Conservation (phyloP, 2,888 invertebrate genomes). For the Operophtera brumata region DNA sequence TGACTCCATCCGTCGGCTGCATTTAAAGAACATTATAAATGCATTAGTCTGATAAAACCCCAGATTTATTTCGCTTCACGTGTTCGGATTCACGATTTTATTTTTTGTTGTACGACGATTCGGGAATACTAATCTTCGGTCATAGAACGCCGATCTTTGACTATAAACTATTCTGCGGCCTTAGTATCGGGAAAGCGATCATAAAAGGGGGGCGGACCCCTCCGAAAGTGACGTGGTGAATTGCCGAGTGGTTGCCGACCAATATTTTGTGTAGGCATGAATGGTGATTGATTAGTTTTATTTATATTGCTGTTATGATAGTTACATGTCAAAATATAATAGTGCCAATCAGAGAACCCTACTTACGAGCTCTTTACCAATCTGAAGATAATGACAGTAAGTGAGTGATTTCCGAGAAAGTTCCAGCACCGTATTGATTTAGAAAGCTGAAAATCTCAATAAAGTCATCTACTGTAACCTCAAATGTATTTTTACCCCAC, state of each 20-base stretch:
- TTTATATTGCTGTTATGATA: constrained; percentile 2
- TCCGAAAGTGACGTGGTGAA: constrained; percentile 22
- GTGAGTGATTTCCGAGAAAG: constrained; percentile 4
- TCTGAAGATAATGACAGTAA: no score
- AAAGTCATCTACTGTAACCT: constrained; percentile 20
- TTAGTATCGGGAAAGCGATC: constrained; percentile 26
- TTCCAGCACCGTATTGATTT: neutral
- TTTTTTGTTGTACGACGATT: constrained; percentile 22
- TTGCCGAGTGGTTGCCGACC: constrained; percentile 15
- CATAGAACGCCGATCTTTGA: neutral
- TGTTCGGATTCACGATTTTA: constrained; percentile 22
- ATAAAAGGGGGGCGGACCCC: constrained; percentile 24
- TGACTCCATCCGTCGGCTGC: constrained; percentile 37
- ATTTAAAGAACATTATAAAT: constrained; percentile 57
- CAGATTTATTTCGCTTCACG: constrained; percentile 15
- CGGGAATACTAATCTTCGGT: constrained; percentile 25
- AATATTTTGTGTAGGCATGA: constrained; percentile 24
- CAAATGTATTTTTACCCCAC: constrained; percentile 21
- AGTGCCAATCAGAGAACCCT: neutral
- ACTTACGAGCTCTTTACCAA: neutral
- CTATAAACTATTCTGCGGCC: constrained; percentile 3
- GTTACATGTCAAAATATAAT: neutral
- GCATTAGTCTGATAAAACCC: constrained; percentile 48
- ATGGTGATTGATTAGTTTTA: constrained; percentile 24
- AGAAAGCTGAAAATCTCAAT: constrained; percentile 4